Base-by-base conservation (phyloP, 2,113 vertebrate genomes). In the Gymnobelideus leadbeateri region DNA sequence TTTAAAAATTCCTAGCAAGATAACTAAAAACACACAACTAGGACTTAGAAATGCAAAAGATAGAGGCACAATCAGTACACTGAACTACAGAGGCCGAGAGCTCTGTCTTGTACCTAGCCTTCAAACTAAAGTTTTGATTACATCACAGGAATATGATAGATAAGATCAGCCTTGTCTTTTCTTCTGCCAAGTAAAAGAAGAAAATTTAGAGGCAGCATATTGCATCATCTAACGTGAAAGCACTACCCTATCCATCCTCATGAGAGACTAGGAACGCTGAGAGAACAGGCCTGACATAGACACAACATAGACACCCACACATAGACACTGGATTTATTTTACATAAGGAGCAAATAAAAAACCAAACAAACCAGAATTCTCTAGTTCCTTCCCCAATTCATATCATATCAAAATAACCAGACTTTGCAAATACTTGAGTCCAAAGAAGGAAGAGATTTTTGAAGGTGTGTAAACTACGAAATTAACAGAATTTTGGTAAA, bases 161-260 rank as follows among this genome's bases (percentile, higher is more conserved):
- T 93, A 51, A 84, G 61, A 51, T 52, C 25, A 47, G 84, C 31
- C 0, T 51, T 37, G 95, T 25, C 89, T 28, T 97, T 96, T 96
- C 94, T 96, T 94, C 96, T 94, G 51, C 46, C 77, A 28, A 96
- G 84, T 93, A 91, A 96, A 97, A 96, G 26, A 28, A 51, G 94
- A 97, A 95, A 95, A 90, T 46, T 61, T 90, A 95, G 61, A 89
- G 92, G 54, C 47, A 92, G 37, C 28, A 91, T 50, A 52, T 52
- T 52, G 52, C 52, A 52, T 52, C 16, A 25, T n/a, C 14, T 89
- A 93, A 91, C 77, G 9, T 11, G 24, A 43, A 89, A 51, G 3
- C 54, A 46, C 25, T 53, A 8, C 0, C 61, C 93, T 49, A 43
- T 89, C 51, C 54, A 54, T 16, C 92, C 95, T 94, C 89, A 46